A percentile compares a stretch with the other conserved stretches of the same genome.
Evolutionary conservation across 2,888 invertebrate species (phyloP).

Genomic region (Brenthis daphne): DNA sequence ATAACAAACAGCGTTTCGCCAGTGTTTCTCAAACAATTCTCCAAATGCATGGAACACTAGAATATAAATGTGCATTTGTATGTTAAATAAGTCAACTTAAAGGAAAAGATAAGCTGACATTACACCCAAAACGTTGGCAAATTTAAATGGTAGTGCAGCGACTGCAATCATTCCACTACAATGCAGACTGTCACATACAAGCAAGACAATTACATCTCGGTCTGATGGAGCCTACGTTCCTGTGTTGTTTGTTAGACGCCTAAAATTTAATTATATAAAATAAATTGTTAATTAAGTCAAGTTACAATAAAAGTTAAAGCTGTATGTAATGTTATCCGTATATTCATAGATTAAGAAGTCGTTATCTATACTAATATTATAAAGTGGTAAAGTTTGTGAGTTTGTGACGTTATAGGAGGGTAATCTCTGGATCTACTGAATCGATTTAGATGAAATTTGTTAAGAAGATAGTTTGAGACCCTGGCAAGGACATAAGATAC

Average conservation of each 20-base stretch:
- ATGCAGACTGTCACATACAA: constrained; percentile 8
- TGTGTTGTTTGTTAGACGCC: constrained; percentile 3
- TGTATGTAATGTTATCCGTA: no score
- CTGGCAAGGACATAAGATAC: no score
- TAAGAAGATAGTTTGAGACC: no score
- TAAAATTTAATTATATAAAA: constrained; percentile 10
- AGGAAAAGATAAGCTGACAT: not conserved
- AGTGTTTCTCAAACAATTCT: no score
- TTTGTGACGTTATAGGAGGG: no score
- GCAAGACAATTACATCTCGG: constrained; percentile 13
- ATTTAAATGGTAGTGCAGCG: constrained; percentile 10
- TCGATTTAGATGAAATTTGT: no score
- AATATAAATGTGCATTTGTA: not conserved
- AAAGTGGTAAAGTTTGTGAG: no score
- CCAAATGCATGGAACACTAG: no score
- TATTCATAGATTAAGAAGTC: no score
- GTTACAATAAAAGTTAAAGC: not conserved
- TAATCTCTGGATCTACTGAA: no score
- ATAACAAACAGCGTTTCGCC: no score
- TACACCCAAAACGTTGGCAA: constrained; percentile 5
- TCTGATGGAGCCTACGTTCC: not conserved
- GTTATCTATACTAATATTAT: no score
- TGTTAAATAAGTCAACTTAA: not conserved
- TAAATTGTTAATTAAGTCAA: constrained; percentile 4
- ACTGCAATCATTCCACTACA: constrained; percentile 14